Percentiles rank a stretch among this genome's conserved stretches.
These are phyloP conservation scores for Polyploca ridens DNA, from an alignment of 2,888 invertebrate species.

Conservation along the genomic window DNA sequence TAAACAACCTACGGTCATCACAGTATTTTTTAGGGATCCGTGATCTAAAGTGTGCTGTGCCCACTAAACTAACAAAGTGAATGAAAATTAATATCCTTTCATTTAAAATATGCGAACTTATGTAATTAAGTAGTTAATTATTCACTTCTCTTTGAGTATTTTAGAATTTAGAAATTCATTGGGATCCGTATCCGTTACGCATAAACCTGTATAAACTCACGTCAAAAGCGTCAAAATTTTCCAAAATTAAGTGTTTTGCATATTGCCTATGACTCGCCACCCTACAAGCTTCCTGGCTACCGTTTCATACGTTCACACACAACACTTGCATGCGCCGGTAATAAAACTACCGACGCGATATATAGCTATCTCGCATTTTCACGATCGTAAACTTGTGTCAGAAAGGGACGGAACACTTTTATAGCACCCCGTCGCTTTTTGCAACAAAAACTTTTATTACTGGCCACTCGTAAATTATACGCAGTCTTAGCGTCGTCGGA, in stretches of 20 bases:
- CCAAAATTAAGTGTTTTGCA: constrained; percentile 21
- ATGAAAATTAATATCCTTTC: background rate
- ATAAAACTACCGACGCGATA: constrained; percentile 75
- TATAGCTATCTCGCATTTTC: constrained; percentile 75
- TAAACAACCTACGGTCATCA: too few species aligned
- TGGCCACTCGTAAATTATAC: constrained; percentile 78
- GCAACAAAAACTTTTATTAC: constrained; percentile 82
- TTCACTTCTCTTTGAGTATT: background rate
- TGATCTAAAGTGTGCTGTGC: background rate
- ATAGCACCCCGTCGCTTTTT: constrained; percentile 71
- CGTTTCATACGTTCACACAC: constrained; percentile 41
- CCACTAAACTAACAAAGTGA: background rate
- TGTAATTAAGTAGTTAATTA: too few species aligned
- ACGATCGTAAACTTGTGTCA: constrained; percentile 68
- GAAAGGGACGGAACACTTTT: constrained; percentile 71
- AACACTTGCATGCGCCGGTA: constrained; percentile 55
- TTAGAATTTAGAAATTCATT: background rate
- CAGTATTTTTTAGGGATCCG: too few species aligned
- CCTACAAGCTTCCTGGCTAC: constrained; percentile 35
- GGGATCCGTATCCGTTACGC: background rate
- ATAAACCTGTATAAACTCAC: too few species aligned
- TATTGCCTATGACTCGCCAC: constrained; percentile 30
- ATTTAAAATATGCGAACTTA: too few species aligned
- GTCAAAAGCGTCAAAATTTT: background rate
- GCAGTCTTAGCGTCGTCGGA: constrained; percentile 59